Base-by-base conservation (phyloP, 2,797 vertebrate genomes). In the Poeciliopsis paucimaculata region DNA sequence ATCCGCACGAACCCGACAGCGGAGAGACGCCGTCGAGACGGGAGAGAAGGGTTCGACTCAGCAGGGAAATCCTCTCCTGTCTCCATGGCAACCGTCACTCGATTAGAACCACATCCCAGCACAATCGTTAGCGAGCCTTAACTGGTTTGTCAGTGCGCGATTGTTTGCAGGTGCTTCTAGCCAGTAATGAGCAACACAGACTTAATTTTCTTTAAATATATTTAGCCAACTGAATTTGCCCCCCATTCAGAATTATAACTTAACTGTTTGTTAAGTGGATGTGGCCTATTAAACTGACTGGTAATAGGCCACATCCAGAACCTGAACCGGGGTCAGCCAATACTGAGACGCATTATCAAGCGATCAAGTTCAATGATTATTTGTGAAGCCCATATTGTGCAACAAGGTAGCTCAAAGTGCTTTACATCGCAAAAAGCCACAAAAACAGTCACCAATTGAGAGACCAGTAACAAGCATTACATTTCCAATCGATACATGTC, bases 81-180 rank as follows among this genome's bases (percentile, higher is more conserved):
- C 75, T 89, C 92, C 90, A 93, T 91, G 47, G 90, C 88, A 92
- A 93, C 92, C 0, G 85, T 90, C 89, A 84, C 75, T 84, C 88
- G 57, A 39, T 77, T 78, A 83, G 84, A 86, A 86, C 77, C 84
- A 77, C 83, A 87, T 88, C 86, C 80, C 82, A 87, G 88, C 87
- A 83, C 84, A 84, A 45, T 82, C n/a, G 10, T 62, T 45, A 6
- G 45, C 57, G 7, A 73, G 86, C 86, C 79, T 86, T 87, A 82
- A 82, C 80, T 28, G 12, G 43, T 80, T 41, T 79, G 66, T 70
- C 39, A 74, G 46, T 47, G 55, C 5, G 43, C 9, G 18, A 47
- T 60, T 36, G 26, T 66, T 55, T 26, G 16, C 16, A 66, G 72
- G 28, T 73, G 49, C 81, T 75, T 73, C 26, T 49, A 46, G 47